Percentiles rank a stretch among this genome's conserved stretches.
Conservation (phyloP, 2,113 vertebrate species). For the Rostratula benghalensis region DNA sequence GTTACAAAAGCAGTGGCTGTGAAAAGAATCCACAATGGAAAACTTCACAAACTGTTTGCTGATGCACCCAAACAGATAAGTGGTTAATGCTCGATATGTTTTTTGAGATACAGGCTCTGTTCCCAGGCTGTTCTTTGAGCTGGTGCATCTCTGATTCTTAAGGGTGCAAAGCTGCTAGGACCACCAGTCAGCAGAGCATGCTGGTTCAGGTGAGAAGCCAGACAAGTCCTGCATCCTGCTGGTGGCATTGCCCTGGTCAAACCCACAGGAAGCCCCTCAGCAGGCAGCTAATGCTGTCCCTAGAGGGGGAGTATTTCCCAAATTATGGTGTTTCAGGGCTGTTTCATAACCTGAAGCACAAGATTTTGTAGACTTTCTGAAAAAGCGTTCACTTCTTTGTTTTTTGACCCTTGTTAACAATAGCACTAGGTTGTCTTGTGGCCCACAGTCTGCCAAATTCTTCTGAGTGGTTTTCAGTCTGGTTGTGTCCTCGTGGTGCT, state of each 20-base stretch:
- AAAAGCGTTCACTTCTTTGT: neutral
- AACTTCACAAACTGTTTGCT: neutral
- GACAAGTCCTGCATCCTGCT: neutral
- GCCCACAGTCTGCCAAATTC: neutral
- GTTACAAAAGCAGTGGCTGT: neutral
- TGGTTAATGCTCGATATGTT: neutral
- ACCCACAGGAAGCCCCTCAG: neutral
- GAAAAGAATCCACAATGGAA: neutral
- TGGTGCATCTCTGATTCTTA: neutral
- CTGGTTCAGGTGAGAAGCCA: neutral
- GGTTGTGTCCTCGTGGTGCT: neutral
- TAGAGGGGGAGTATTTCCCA: neutral
- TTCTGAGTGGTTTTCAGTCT: neutral
- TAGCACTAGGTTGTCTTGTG: neutral
- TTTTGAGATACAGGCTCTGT: neutral
- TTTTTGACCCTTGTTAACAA: neutral
- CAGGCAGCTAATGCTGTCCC: neutral
- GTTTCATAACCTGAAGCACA: neutral
- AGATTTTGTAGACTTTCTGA: neutral
- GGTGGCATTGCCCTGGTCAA: neutral
- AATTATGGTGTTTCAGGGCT: neutral
- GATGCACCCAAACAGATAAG: neutral
- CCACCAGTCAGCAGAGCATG: neutral
- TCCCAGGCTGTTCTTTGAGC: neutral
- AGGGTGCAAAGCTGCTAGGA: neutral